Evolutionary conservation across 2,888 invertebrate genomes (phyloP).

Genomic region (Conops quadrifasciatus): DNA sequence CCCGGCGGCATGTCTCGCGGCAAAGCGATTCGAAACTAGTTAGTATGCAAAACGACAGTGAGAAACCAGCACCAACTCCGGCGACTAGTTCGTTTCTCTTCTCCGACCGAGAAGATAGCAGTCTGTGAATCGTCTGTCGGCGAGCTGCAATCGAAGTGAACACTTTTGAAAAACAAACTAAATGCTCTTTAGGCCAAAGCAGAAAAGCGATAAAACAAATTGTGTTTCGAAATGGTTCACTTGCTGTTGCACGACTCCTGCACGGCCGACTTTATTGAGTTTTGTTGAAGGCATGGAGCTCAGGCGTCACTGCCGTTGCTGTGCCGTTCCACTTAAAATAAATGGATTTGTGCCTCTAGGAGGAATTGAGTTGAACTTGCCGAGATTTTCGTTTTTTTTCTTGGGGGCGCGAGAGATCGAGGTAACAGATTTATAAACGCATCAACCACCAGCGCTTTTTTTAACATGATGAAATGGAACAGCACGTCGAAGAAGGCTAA

Average conservation of each 20-base stretch:
- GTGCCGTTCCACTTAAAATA: conserved; percentile 23
- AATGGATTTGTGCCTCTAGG: conserved; percentile 14
- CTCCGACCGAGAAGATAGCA: neutral
- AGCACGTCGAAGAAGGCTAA: no score
- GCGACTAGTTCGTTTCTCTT: neutral
- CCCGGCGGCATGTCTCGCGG: conserved; percentile 81
- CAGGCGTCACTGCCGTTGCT: conserved; percentile 28
- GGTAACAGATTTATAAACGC: no score
- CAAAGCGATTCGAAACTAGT: conserved; percentile 14
- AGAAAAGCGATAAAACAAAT: no score
- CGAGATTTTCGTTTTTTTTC: neutral
- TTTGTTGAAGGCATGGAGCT: conserved; percentile 14
- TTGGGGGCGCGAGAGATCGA: no score
- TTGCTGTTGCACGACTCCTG: no score
- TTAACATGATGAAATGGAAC: no score
- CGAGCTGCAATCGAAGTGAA: no score
- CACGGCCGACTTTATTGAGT: conserved; percentile 25
- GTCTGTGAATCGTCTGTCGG: neutral
- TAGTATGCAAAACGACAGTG: conserved; percentile 24
- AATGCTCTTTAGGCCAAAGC: no score
- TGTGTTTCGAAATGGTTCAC: neutral
- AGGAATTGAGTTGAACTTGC: neutral
- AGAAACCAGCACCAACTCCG: neutral
- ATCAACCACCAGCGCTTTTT: no score
- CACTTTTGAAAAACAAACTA: no score